Base-by-base conservation (phyloP, 2,888 invertebrate genomes). In the Amiota communis region DNA sequence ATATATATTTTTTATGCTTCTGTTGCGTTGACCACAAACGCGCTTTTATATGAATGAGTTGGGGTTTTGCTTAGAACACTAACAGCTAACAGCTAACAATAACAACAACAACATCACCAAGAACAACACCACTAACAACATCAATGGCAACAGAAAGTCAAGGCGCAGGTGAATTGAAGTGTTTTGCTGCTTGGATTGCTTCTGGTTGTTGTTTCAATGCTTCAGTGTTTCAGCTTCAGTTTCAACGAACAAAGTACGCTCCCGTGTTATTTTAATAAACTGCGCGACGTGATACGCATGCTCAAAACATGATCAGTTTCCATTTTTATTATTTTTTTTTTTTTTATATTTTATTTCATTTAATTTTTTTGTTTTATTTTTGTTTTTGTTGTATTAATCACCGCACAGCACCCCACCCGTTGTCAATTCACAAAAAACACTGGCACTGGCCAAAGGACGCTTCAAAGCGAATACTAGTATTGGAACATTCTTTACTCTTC, bases 251-350 rank as follows among this genome's bases (percentile, higher is more conserved):
- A 47, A 63, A 48, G 56, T 59, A 57, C 68, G 61, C 78, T 75
- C 76, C 81, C 84, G 86, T 89, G 89, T 89, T 89, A 89, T 90
- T 90, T 90, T 89, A 89, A 89, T 89, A 89, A 90, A 89, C 89
- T 88, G 87, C 87, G 81, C 86, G 79, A 89, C 89, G 89, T 89
- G 89, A 88, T 84, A 79, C 72, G 89, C 87, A 89, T 89, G 82
- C 53, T 79, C 81, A 79, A 81, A 76, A 81, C 82, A 79, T 78
- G 83, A 83, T 83, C 86, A 78, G 83, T 86, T 83, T 86, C 86
- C 86, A 84, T 86, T 84, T 73, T 83, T 85, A 82, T 85, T 85
- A 80, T 70, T 57, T 20, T 59, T 70, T 46, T 59, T 57, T 82
- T 84, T 81, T 20, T 49, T 48, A 20, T 51, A 49, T 48, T 47